These are phyloP conservation scores for Plecturocebus donacophilus DNA, from an alignment of 2,113 vertebrate genomes.

Conservation along the genomic window DNA sequence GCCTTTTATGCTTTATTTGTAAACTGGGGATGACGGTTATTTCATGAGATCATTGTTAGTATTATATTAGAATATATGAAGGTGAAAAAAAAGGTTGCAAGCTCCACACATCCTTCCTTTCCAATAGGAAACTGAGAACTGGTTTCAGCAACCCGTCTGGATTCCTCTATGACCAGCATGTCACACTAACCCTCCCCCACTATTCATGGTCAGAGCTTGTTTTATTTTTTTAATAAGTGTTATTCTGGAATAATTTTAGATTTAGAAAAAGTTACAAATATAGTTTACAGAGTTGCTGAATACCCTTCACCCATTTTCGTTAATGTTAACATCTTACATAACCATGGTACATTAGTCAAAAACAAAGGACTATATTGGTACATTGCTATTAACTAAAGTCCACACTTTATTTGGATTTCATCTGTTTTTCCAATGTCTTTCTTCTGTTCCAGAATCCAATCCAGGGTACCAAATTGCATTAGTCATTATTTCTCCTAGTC, in stretches of 20 bases:
- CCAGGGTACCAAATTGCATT: neutral
- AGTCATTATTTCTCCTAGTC: neutral
- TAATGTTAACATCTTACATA: neutral
- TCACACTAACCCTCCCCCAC: neutral
- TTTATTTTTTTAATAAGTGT: neutral
- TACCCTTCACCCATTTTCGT: neutral
- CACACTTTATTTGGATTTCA: neutral
- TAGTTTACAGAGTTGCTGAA: neutral
- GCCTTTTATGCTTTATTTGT: neutral
- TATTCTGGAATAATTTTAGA: neutral
- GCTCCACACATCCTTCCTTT: neutral
- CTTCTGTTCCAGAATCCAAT: neutral
- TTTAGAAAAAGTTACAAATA: neutral
- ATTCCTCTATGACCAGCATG: neutral
- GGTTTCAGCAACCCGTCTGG: neutral
- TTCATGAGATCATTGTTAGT: neutral
- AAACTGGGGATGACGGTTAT: neutral
- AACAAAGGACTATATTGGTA: neutral
- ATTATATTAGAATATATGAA: neutral
- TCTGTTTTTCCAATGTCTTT: neutral
- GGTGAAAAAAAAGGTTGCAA: neutral
- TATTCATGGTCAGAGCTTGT: neutral
- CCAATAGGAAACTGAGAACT: neutral
- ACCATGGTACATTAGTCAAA: neutral
- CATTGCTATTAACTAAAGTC: neutral